Base-by-base conservation (phyloP, 2,797 vertebrate species). In the Leuciscus waleckii region DNA sequence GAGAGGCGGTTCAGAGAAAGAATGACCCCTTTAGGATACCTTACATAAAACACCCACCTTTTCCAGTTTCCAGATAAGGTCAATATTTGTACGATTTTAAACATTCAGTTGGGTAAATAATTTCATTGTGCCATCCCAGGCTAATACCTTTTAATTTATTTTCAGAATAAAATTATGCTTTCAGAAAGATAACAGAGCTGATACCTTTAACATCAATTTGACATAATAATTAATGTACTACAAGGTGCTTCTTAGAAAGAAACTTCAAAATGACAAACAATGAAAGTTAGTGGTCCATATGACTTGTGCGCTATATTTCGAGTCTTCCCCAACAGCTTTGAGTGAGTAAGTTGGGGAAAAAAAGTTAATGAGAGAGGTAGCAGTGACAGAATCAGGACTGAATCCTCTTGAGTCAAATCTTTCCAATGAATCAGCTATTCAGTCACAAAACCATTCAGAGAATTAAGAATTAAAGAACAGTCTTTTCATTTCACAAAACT, bases 21-120 rank as follows among this genome's bases (percentile, higher is more conserved):
- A 75, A 74, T 61, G 76, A 78, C 56, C 76, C 56, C 16, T 43
- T 61, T 78, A 77, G 13, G 35, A 26, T 39, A n/a, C 21, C 75
- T 26, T 17, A 2, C 19, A 41, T 29, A 26, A 26, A 61, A 56
- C 49, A 56, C 21, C 10, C 7, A 6, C 32, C 32, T 76, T 76
- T 56, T 56, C 6, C 21, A 37, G 51, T 56, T 76, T 76, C 51
- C 49, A 76, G 32, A 32, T 56, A 37, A n/a, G 32, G 14, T 65
- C 2, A 29, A 56, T 0, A 56, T 23, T 14, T 54, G 14, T 56
- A 8, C 16, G 13, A 35, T n/a, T 71, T 26, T 4, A 14, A 71
- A 46, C 39, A 43, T 71, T 71, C 14, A 39, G 19, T 23, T 23
- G 10, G 19, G 9, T 21, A 16, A 46, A 46, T 17, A 46, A 71